Evolutionary conservation across 2,113 vertebrate genomes (phyloP), one percentile per base, ranked within the genome.

Genomic region (Anoplopoma fimbria): DNA sequence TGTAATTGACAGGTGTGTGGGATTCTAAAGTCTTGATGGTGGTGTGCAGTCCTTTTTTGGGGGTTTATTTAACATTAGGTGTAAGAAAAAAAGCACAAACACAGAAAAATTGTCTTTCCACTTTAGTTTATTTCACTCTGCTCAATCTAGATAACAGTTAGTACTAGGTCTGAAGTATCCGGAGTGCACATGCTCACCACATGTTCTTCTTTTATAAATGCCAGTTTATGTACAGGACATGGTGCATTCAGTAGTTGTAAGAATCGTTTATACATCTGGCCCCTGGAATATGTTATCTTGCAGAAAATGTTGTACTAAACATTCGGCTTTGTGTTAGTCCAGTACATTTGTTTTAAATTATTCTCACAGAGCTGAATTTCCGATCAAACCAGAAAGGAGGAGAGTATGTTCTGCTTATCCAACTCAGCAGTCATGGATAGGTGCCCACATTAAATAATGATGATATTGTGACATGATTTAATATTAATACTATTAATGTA

Each of bases 361-460:
- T 67, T 69, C 2, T 47, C 23, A 0, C 7, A 23, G 62, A 13
- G 12, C 34, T 58, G 60, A 69, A 34, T 29, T 34, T n/a, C 38
- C 31, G 1, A 27, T 70, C 17, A 36, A 67, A 67, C 6, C 25
- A 42, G 23, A 62, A 38, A 31, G 33, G 19, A 70, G n/a, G 29
- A 10, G 38, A 36, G 2, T 49, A 31, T n/a, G 42, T 34, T 53
- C 17, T 45, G 68, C 69, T 82, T 34, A 14, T 61, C 12, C 36
- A 27, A 60, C 60, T 68, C 25, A 53, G 75, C 72, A 82, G 65
- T 81, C 51, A 31, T 53, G 34, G 40, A 58, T 33, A 14, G 61
- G 68, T 83, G 40, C 14, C 33, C 60, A 33, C 2, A 65, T 89
- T 67, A 85, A 88, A 75, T 88, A 84, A 62, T 51, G 57, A 84